Evolutionary conservation across 2,888 invertebrate genomes (phyloP).

Genomic region (Caenorhabditis uteleia): DNA sequence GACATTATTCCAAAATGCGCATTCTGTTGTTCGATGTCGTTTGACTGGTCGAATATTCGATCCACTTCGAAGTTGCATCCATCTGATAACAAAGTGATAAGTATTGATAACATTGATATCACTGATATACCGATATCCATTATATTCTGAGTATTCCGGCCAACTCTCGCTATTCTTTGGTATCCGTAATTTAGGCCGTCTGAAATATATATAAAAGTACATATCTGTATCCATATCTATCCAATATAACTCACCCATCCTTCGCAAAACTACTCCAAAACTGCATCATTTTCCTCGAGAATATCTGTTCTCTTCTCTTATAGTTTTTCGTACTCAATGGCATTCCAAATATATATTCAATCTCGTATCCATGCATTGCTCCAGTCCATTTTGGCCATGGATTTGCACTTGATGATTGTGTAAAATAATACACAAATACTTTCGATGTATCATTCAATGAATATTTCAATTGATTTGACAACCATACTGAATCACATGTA

Average conservation of each 20-base stretch:
- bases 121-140: background rate
- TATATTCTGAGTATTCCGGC: conserved; percentile 55
- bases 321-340: conserved; percentile 73
- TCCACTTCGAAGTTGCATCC: conserved; percentile 65
- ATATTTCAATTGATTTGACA: conserved; percentile 55
- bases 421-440: conserved; percentile 45
- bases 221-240: too few species aligned
- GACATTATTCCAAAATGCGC: conserved; percentile 60
- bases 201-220: conserved; percentile 15
- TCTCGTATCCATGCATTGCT: conserved; percentile 95
- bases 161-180: conserved; percentile 48
- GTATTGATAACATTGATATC: background rate
- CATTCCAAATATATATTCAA: conserved; percentile 94
- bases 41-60: conserved; percentile 58
- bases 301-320: conserved; percentile 41
- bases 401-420: conserved; percentile 49
- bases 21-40: conserved; percentile 53
- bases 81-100: conserved; percentile 34
- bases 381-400: conserved; percentile 72
- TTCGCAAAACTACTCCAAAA: conserved; percentile 65
- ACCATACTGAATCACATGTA: conserved; percentile 68
- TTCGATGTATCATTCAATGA: conserved; percentile 8
- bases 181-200: conserved; percentile 44
- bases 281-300: conserved; percentile 64
- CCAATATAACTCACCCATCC: conserved; percentile 56